Evolutionary conservation across 2,888 invertebrate genomes (phyloP).

Genomic region (Melieria omissa): DNA sequence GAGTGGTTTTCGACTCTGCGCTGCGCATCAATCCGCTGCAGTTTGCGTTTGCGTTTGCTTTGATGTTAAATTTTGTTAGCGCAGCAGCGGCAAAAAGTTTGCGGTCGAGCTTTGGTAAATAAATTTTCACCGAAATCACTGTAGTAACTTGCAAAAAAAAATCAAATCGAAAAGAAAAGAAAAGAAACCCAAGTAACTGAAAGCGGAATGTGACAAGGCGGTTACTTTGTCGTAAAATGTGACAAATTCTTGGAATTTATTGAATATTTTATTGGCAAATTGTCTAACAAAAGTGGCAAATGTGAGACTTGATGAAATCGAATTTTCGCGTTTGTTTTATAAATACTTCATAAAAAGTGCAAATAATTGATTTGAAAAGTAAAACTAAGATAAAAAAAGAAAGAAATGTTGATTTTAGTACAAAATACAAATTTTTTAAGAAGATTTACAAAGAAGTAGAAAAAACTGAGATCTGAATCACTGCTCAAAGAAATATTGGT

Average conservation of each 20-base stretch:
- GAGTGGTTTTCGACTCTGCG: conserved; percentile 41
- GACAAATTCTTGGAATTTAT: conserved; percentile 14
- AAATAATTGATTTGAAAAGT: too few relatives aligned
- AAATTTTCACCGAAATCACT: conserved; percentile 1
- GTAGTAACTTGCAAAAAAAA: conserved; percentile 2
- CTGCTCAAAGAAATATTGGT: too few relatives aligned
- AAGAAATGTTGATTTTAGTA: too few relatives aligned
- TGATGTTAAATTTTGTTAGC: conserved; percentile 30
- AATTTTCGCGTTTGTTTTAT: too few relatives aligned
- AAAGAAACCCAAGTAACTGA: background rate
- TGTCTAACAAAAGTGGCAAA: background rate
- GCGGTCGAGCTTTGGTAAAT: conserved; percentile 16
- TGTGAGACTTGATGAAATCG: too few relatives aligned
- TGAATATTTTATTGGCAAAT: conserved; percentile 3
- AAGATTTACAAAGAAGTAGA: too few relatives aligned
- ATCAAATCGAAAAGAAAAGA: background rate
- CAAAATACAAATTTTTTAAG: too few relatives aligned
- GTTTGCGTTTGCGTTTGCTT: conserved; percentile 33
- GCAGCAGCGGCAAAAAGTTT: background rate
- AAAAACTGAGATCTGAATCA: too few relatives aligned
- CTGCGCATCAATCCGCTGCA: conserved; percentile 44
- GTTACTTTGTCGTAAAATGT: conserved; percentile 12
- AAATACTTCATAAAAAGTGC: too few relatives aligned
- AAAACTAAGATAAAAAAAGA: too few relatives aligned
- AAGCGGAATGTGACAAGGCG: background rate